Evolutionary conservation across 2,888 invertebrate species (phyloP), one percentile per base, ranked within the genome.

Genomic region (Gymnosoma rotundatum): DNA sequence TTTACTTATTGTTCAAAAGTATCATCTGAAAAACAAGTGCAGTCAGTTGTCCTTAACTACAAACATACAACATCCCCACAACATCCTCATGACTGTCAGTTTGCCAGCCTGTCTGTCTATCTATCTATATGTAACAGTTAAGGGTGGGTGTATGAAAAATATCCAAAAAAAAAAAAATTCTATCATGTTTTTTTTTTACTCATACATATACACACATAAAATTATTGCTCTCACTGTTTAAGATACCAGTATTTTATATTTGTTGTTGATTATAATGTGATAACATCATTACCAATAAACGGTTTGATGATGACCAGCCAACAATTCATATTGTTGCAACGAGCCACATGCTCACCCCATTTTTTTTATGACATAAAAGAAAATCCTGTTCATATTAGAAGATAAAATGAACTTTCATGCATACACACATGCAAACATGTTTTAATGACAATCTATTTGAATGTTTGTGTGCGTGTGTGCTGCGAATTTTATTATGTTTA

Each of bases 211-310:
- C 6, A 38, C 36, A 61, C 50, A 60, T 18, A 58, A 66, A 81
- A 67, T 81, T 84, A 81, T 78, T 84, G 81, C 81, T 81, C 81
- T 84, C 73, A 50, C 74, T 66, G 54, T 45, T 61, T 45, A 42
- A 32, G 67, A 25, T 45, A 45, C 45, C 1, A 45, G 16, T n/a
- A 66, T 36, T 48, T 64, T 56, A 38, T 52, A 45, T 32, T 69
- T 56, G 66, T 50, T 76, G 61, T 58, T 45, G 73, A 60, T 81
- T 70, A 69, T 56, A 74, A 78, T 73, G 42, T 70, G 78, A 84
- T 81, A 84, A 84, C 76, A 83, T 83, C 73, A 81, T 83, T 83
- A 74, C 74, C 60, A 78, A 74, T 66, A 66, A 45, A 66, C 52
- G 52, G 12, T 36, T 74, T 78, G 78, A 78, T 78, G 78, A 78